These are phyloP conservation scores for Zeuzera pyrina DNA, from an alignment of 2,888 invertebrate genomes.

Conservation along the genomic window DNA sequence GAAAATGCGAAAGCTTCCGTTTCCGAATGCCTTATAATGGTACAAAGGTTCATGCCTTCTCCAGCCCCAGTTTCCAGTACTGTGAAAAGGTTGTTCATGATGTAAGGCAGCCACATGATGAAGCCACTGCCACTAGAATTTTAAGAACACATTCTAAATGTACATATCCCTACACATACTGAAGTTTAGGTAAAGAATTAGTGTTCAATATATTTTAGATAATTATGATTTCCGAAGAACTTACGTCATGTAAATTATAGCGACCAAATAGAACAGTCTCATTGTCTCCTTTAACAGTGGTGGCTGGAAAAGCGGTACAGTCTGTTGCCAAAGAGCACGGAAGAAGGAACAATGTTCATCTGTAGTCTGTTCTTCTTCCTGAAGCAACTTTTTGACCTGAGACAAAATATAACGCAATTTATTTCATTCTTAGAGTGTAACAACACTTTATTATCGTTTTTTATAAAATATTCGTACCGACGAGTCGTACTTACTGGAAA, in stretches of 20 bases:
- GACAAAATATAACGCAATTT: neutral
- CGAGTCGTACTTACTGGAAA: slow-evolving; percentile 47
- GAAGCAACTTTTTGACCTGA: slow-evolving; percentile 47
- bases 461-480: neutral
- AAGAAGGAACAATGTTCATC: slow-evolving; percentile 36
- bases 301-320: slow-evolving; percentile 64
- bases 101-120: slow-evolving; percentile 63
- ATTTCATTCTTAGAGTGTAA: neutral
- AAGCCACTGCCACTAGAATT: slow-evolving; percentile 58
- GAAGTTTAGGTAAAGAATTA: no score
- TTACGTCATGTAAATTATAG: slow-evolving; percentile 72
- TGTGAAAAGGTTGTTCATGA: slow-evolving; percentile 63
- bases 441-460: neutral
- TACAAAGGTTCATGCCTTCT: slow-evolving; percentile 56
- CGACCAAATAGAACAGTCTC: slow-evolving; percentile 72
- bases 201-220: no score
- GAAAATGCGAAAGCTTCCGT: slow-evolving; percentile 19
- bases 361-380: slow-evolving; percentile 42
- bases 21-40: slow-evolving; percentile 42
- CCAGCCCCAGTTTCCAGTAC: slow-evolving; percentile 50
- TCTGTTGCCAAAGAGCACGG: slow-evolving; percentile 62
- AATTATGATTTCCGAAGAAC: slow-evolving; percentile 23
- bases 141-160: no score
- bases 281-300: slow-evolving; percentile 69
- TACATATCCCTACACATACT: no score